Evolutionary conservation across 2,113 vertebrate genomes (phyloP).

Genomic region (Odobenus rosmarus): DNA sequence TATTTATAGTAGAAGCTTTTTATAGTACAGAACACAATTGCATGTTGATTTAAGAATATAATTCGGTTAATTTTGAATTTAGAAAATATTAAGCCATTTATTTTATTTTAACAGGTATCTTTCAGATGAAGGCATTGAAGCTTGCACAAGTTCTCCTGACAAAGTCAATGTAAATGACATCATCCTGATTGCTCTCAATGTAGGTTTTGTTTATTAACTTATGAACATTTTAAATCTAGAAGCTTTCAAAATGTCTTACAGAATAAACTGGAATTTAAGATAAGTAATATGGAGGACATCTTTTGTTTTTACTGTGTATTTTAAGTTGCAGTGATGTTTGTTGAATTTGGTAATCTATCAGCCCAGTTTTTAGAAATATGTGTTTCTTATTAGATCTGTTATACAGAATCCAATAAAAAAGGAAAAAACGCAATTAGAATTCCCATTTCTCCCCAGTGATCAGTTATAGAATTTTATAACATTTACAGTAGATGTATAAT

Average conservation of each 20-base stretch:
- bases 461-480: not conserved
- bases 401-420: not conserved
- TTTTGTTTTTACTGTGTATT: constrained; percentile 49
- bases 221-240: constrained; percentile 46
- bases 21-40: constrained; percentile 14
- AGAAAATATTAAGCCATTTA: constrained; percentile 61
- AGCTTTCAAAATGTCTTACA: constrained; percentile 34
- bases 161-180: constrained; percentile 91
- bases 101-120: constrained; percentile 92
- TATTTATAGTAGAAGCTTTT: constrained; percentile 27
- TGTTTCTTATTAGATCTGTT: constrained; percentile 37
- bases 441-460: not conserved
- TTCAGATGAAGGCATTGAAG: constrained; percentile 95
- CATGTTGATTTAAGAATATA: constrained; percentile 40
- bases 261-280: constrained; percentile 42
- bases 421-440: not conserved
- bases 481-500: constrained; percentile 19
- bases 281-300: constrained; percentile 28
- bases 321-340: constrained; percentile 18
- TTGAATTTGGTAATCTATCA: constrained; percentile 35
- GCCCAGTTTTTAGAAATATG: not conserved
- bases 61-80: constrained; percentile 62
- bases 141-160: constrained; percentile 91
- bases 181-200: constrained; percentile 95
- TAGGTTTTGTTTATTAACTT: constrained; percentile 87